Evolutionary conservation across 2,797 vertebrate genomes (phyloP).

Genomic region (Sylvia borin): DNA sequence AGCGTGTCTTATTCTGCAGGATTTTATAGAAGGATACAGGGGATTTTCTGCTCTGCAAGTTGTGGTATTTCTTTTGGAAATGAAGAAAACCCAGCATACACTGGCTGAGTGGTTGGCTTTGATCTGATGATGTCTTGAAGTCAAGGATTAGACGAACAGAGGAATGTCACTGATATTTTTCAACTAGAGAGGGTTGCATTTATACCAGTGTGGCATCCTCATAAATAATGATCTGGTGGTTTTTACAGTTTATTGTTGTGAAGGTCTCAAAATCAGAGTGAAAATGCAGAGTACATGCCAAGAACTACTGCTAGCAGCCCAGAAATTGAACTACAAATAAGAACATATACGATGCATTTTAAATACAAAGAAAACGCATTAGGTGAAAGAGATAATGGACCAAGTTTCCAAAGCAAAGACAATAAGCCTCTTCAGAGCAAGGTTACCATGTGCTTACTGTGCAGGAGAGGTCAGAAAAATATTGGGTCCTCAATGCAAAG

Average conservation of each 20-base stretch:
- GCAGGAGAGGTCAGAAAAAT: not conserved
- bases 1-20: not conserved
- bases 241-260: not conserved
- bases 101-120: not conserved
- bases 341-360: not conserved
- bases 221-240: not conserved
- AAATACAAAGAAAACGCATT: not conserved
- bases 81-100: not conserved
- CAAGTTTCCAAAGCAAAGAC: not conserved
- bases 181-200: not conserved
- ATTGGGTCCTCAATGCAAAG: not conserved
- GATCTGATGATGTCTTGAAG: not conserved
- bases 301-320: not conserved
- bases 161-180: not conserved
- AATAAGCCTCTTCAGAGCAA: not conserved
- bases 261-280: not conserved
- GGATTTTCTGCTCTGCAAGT: constrained; percentile 31
- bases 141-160: not conserved
- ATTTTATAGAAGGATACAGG: not conserved
- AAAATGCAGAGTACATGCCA: not conserved
- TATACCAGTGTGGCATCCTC: not conserved
- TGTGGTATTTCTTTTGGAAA: constrained; percentile 12
- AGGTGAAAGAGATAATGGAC: not conserved
- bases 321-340: not conserved
- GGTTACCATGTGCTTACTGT: not conserved